Evolutionary conservation across 1,140 invertebrate genomes (phyloP).

Genomic region (Cotesia typhae): DNA sequence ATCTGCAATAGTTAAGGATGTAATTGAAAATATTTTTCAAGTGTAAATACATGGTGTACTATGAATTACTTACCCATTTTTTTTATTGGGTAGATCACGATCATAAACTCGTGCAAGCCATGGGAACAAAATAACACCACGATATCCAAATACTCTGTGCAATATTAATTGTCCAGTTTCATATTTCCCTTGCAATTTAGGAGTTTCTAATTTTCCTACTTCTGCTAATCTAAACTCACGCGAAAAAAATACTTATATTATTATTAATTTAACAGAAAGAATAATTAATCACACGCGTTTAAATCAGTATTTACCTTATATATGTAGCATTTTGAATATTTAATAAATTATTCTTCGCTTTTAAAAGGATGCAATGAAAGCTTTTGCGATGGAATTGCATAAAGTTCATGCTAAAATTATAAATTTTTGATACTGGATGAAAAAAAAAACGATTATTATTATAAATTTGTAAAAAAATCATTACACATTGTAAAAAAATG

Average conservation of each 20-base stretch:
- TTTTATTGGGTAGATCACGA: slow-evolving; percentile 77
- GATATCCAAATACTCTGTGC: slow-evolving; percentile 94
- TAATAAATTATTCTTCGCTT: slow-evolving; percentile 24
- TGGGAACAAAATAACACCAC: slow-evolving; percentile 94
- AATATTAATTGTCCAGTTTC: slow-evolving; percentile 95
- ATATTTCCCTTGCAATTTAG: slow-evolving; percentile 89
- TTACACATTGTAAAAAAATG: too few relatives aligned
- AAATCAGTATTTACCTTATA: slow-evolving; percentile 21
- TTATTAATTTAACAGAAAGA: not conserved
- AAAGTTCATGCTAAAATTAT: slow-evolving; percentile 1
- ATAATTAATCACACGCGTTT: not conserved
- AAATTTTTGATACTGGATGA: too few relatives aligned
- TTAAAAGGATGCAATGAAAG: not conserved
- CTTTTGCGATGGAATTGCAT: not conserved
- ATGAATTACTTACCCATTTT: slow-evolving; percentile 49
- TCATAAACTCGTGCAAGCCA: slow-evolving; percentile 96
- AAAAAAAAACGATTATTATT: too few relatives aligned
- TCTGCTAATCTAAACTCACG: slow-evolving; percentile 72
- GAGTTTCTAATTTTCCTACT: slow-evolving; percentile 81
- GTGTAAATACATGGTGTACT: too few relatives aligned
- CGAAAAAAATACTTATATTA: not conserved
- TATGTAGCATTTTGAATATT: slow-evolving; percentile 21
- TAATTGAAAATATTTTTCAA: not conserved
- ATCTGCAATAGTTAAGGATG: not conserved
- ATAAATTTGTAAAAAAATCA: too few relatives aligned